Base-by-base conservation (phyloP, 2,888 invertebrate species). In the Heliconius charithonia region DNA sequence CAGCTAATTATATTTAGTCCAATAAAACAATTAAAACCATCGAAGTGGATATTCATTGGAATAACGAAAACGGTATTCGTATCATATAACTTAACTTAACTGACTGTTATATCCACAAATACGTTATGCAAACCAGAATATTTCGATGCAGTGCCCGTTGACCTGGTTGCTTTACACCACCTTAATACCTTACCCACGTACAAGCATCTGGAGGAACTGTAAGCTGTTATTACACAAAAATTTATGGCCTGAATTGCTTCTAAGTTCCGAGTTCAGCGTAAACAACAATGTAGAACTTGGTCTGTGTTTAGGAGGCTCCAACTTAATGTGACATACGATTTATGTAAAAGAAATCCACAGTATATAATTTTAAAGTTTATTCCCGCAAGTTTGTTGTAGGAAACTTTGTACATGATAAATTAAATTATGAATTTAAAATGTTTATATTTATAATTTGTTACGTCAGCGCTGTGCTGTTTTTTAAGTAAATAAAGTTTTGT, bases 251-350 rank as follows among this genome's bases (percentile, higher is more conserved):
- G 91, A 93, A 94, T 93, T 92, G 92, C 86, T 86, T 87, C 88
- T 89, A 90, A 91, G 90, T 92, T 93, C 90, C 89, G 89, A 93
- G 91, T 93, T 94, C 88, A 87, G 87, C 89, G 91, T 94, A 94
- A 93, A 94, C 93, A 93, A 93, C 92, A 93, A 93, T 93, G 90
- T 88, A 91, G 88, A 93, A 94, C 89, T 93, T 93, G 89, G 88
- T 90, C 91, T 88, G 90, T 91, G 91, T 90, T 90, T 88, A 87
- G 89, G 83, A 85, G 86, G 83, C 83, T 85, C 84, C 84, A 84
- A 87, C 87, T 88, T 91, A 92, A 93, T 90, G 91, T 90, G 91
- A 90, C 89, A 86, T 83, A 83, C 85, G 85, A 89, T 90, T 51
- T 71, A 89, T 87, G 87, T 86, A 67, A 88, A 90, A 88, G 89